These are phyloP conservation scores for Pungitius pungitius DNA, from an alignment of 2,113 vertebrate genomes.

Conservation along the genomic window DNA sequence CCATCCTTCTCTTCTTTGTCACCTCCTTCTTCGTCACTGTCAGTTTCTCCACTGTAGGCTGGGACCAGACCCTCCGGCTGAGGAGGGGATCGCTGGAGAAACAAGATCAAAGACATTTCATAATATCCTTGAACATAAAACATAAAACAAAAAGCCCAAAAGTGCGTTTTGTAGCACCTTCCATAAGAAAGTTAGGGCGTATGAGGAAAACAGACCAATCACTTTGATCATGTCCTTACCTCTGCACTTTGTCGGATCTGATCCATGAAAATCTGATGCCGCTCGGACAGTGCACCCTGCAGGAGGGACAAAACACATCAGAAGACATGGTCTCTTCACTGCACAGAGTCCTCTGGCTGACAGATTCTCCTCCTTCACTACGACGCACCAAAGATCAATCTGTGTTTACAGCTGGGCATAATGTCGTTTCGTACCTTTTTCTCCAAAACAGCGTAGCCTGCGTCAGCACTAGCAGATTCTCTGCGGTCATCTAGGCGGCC, in stretches of 20 bases:
- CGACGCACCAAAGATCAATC: background rate
- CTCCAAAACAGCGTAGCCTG: constrained; percentile 90
- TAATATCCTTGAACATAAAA: background rate
- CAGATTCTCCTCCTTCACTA: too few relatives aligned
- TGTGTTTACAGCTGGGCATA: background rate
- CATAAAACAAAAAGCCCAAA: too few relatives aligned
- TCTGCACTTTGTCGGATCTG: constrained; percentile 84
- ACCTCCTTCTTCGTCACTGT: constrained; percentile 87
- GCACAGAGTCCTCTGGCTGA: background rate
- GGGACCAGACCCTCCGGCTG: constrained; percentile 82
- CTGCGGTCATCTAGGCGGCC: constrained; percentile 82
- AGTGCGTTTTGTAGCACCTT: background rate
- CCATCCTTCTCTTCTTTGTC: constrained; percentile 83
- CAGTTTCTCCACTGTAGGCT: constrained; percentile 87
- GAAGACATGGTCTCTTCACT: background rate
- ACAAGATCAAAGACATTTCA: background rate
- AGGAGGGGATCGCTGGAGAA: constrained; percentile 68
- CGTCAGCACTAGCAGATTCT: constrained; percentile 90
- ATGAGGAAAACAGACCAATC: background rate
- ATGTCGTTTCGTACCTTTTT: constrained; percentile 83
- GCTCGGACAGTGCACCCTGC: constrained; percentile 87
- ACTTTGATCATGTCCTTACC: constrained; percentile 68
- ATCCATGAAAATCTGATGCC: constrained; percentile 85
- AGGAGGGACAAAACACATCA: constrained; percentile 7
- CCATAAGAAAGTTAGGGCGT: background rate